Evolutionary conservation across 2,888 invertebrate species (phyloP).

Genomic region (Punctoribates punctum): DNA sequence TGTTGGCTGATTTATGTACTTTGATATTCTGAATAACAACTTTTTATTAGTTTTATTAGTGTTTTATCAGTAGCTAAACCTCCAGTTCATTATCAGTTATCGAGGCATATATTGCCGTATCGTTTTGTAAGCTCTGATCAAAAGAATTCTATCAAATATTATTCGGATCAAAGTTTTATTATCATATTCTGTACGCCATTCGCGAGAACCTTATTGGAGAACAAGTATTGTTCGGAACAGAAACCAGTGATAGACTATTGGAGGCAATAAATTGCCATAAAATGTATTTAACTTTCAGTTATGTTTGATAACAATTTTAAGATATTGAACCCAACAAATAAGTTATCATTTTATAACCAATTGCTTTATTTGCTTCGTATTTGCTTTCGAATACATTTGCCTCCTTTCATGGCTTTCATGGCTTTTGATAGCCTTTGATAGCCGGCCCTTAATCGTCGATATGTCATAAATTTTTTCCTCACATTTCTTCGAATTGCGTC

Average conservation of each 20-base stretch:
- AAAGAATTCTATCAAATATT: not conserved
- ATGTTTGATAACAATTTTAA: slow-evolving; percentile 4
- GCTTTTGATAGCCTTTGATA: no score
- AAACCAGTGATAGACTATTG: slow-evolving; percentile 17
- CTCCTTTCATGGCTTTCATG: no score
- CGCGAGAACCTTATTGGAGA: not conserved
- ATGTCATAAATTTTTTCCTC: not conserved
- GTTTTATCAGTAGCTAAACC: slow-evolving; percentile 29
- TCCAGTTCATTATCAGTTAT: slow-evolving; percentile 39
- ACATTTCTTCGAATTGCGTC: slow-evolving; percentile 18
- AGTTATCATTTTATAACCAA: slow-evolving; percentile 27
- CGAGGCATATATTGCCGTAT: slow-evolving; percentile 26
- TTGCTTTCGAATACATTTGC: slow-evolving; percentile 18
- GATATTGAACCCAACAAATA: slow-evolving; percentile 30
- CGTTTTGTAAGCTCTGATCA: not conserved
- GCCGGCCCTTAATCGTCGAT: slow-evolving; percentile 8
- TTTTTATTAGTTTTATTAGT: not conserved
- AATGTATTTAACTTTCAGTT: slow-evolving; percentile 25
- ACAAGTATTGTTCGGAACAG: not conserved
- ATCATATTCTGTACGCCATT: slow-evolving; percentile 7
- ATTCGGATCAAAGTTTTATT: slow-evolving; percentile 36
- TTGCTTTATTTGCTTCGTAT: slow-evolving; percentile 6
- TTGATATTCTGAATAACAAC: slow-evolving; percentile 19
- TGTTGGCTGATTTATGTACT: slow-evolving; percentile 25
- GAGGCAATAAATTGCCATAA: slow-evolving; percentile 34